Evolutionary conservation across 2,888 invertebrate species (phyloP).

Genomic region (Oligia latruncula): DNA sequence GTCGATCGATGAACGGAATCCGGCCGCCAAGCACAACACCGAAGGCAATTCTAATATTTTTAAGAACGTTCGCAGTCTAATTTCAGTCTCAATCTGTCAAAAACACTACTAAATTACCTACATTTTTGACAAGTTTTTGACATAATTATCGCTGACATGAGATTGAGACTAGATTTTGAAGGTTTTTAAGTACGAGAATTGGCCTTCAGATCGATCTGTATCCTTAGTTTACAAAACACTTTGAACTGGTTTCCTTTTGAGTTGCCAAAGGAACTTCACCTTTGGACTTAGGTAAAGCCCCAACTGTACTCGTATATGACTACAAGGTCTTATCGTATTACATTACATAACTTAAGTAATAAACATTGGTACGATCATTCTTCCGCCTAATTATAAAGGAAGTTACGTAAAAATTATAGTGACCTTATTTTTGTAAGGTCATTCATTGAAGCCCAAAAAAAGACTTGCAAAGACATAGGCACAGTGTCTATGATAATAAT

Average conservation of each 20-base stretch:
- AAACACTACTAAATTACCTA: too few species aligned
- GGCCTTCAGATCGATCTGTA: background rate
- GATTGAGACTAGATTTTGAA: too few species aligned
- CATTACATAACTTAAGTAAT: background rate
- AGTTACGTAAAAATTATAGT: background rate
- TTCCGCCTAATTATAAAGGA: background rate
- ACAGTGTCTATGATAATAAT: background rate
- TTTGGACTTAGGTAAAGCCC: too few species aligned
- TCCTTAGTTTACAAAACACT: background rate
- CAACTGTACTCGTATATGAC: background rate
- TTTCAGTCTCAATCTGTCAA: too few species aligned
- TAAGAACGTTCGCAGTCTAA: too few species aligned
- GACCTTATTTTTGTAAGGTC: background rate
- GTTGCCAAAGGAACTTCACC: too few species aligned
- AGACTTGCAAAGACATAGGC: background rate
- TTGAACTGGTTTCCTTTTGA: background rate
- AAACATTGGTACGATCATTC: background rate
- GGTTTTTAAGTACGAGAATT: too few species aligned
- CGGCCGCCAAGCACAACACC: background rate
- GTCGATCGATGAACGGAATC: background rate
- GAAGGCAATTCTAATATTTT: too few species aligned
- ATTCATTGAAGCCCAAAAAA: background rate
- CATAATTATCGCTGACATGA: too few species aligned
- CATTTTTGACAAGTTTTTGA: too few species aligned
- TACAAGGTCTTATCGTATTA: slow-evolving; percentile 3